Evolutionary conservation across 2,113 vertebrate species (phyloP).

Genomic region (Paedocypris sp.): DNA sequence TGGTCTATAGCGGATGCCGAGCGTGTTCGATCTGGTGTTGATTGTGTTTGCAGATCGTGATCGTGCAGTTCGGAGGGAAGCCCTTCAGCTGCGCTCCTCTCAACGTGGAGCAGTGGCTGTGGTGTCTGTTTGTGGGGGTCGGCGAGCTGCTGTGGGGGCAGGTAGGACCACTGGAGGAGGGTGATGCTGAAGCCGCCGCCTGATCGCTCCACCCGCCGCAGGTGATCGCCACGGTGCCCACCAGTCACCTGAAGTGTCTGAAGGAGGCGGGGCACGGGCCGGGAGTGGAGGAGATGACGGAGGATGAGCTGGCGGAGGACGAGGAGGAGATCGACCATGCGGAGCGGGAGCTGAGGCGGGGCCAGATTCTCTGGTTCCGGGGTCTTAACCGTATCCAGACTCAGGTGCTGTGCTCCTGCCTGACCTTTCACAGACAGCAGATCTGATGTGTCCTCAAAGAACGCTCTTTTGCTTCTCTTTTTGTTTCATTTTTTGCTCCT

Average conservation of each 20-base stretch:
- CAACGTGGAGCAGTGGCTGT: constrained; percentile 82
- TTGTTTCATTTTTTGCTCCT: not conserved
- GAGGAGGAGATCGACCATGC: constrained; percentile 88
- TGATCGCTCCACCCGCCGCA: no score
- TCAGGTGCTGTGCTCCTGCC: constrained; percentile 63
- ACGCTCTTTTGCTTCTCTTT: constrained; percentile 17
- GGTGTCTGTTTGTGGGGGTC: constrained; percentile 83
- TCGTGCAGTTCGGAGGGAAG: constrained; percentile 83
- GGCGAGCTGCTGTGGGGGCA: constrained; percentile 89
- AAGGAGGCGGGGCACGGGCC: constrained; percentile 78
- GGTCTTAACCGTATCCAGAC: constrained; percentile 88
- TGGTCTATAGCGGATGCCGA: not conserved
- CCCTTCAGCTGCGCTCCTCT: constrained; percentile 85
- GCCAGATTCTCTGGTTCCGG: constrained; percentile 89
- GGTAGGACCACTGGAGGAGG: constrained; percentile 50
- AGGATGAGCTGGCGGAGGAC: constrained; percentile 77
- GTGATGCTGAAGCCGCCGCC: not conserved
- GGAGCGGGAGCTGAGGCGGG: constrained; percentile 75
- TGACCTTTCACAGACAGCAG: not conserved
- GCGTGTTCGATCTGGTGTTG: not conserved
- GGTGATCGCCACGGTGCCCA: constrained; percentile 79
- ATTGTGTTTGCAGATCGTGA: constrained; percentile 62
- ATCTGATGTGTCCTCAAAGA: constrained; percentile 16
- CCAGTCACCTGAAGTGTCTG: constrained; percentile 76
- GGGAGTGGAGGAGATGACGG: constrained; percentile 70